A percentile compares a stretch with the other conserved stretches of the same genome.
phyloP scores from a whole-genome alignment of 2,113 vertebrate species.

The Elephas maximus region DNA sequence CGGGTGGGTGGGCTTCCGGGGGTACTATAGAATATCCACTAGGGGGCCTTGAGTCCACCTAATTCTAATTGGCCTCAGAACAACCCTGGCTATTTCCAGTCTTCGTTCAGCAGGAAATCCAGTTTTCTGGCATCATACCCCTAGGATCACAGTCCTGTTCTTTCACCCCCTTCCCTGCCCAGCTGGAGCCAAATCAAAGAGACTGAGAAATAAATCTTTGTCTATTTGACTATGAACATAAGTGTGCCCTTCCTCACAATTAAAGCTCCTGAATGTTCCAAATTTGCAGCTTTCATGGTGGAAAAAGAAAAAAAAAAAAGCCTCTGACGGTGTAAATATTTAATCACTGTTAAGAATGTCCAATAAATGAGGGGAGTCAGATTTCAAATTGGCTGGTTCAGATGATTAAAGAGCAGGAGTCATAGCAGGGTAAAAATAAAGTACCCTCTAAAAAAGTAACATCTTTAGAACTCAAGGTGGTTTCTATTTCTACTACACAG shows the following conservation, averaged over 20 bases:
- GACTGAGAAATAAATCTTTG: neutral
- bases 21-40: neutral
- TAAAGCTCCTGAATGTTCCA: conserved; percentile 60
- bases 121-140: neutral
- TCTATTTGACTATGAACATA: neutral
- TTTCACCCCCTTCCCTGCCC: fast-evolving
- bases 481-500: conserved; percentile 34
- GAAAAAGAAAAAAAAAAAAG: neutral
- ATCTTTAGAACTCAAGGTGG: conserved; percentile 58
- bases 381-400: conserved; percentile 63
- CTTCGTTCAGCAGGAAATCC: neutral
- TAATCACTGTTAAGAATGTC: conserved; percentile 74
- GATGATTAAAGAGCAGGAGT: conserved; percentile 64
- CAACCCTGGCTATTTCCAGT: neutral
- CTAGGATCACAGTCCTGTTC: neutral
- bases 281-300: conserved; percentile 57
- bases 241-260: conserved; percentile 50
- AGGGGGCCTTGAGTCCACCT: neutral
- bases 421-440: conserved; percentile 61
- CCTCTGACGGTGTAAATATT: conserved; percentile 70
- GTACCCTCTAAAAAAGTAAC: neutral
- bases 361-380: conserved; percentile 53
- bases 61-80: neutral
- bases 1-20: neutral
- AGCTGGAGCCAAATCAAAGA: neutral